Conservation (phyloP, 37 sponge, comb jelly and placozoan genomes). For the Axinella damicornis region DNA sequence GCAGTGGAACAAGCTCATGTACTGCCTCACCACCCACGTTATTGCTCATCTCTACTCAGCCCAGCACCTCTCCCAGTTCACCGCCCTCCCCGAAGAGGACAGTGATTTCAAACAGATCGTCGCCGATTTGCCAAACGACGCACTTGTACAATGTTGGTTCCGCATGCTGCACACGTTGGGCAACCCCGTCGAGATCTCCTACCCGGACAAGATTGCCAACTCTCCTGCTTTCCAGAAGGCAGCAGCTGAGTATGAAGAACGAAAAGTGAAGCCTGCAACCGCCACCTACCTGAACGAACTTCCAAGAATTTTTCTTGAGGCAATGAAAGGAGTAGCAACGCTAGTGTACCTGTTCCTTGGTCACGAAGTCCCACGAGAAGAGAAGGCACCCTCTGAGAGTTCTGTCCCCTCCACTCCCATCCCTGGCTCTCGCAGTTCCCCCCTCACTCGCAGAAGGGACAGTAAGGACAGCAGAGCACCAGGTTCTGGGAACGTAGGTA, state of each 20-base stretch:
- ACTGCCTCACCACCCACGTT: slow-evolving; percentile 64
- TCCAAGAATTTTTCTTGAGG: slow-evolving; percentile 67
- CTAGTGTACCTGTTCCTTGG: slow-evolving; percentile 74
- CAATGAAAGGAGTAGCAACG: slow-evolving; percentile 67
- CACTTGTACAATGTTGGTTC: slow-evolving; percentile 87
- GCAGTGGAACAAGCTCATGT: slow-evolving; percentile 75
- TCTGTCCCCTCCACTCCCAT: slow-evolving; percentile 4
- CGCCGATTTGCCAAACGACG: slow-evolving; percentile 36
- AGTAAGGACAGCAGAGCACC: background rate
- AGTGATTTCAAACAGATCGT: slow-evolving; percentile 19
- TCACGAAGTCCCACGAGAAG: slow-evolving; percentile 6
- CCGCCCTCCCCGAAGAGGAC: slow-evolving; percentile 8
- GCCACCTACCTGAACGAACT: slow-evolving; percentile 32
- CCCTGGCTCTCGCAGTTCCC: background rate
- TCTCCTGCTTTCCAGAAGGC: slow-evolving; percentile 69
- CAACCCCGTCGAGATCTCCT: slow-evolving; percentile 84
- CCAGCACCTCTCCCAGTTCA: slow-evolving; percentile 25
- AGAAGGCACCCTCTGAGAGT: background rate
- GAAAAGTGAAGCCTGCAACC: background rate
- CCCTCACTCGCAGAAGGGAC: background rate
- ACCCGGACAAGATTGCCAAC: slow-evolving; percentile 44
- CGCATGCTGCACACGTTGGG: slow-evolving; percentile 89
- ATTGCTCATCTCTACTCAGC: slow-evolving; percentile 68
- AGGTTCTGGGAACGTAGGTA: no score
- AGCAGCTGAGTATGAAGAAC: slow-evolving; percentile 9